Evolutionary conservation across 2,113 vertebrate species (phyloP).

Genomic region (Prochilodus magdalenae): DNA sequence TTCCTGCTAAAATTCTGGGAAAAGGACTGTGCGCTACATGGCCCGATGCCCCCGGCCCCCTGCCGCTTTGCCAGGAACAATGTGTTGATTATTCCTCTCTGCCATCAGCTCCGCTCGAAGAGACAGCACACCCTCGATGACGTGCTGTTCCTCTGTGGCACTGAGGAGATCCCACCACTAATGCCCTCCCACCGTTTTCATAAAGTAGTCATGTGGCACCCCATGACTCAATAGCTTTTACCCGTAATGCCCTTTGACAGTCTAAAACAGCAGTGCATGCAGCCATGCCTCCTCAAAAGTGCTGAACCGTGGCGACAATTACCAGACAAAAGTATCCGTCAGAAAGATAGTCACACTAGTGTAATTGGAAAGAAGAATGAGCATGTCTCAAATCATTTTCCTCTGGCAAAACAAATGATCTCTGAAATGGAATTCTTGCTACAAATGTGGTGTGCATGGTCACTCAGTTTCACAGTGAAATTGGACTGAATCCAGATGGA

Average conservation of each 20-base stretch:
- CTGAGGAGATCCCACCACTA: slow-evolving; percentile 42
- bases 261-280: slow-evolving; percentile 14
- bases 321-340: background rate
- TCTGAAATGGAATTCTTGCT: background rate
- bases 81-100: slow-evolving; percentile 55
- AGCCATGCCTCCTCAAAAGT: slow-evolving; percentile 3
- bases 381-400: slow-evolving; percentile 6
- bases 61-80: slow-evolving; percentile 50
- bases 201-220: slow-evolving; percentile 48
- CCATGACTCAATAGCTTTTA: slow-evolving; percentile 36
- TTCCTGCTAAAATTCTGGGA: slow-evolving; percentile 46
- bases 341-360: background rate
- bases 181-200: slow-evolving; percentile 37
- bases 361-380: background rate
- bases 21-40: slow-evolving; percentile 28
- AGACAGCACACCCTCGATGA: slow-evolving; percentile 21
- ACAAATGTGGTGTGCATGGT: background rate
- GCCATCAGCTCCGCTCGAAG: background rate
- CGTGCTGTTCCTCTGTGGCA: slow-evolving; percentile 22
- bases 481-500: background rate
- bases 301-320: background rate
- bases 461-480: background rate
- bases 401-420: background rate
- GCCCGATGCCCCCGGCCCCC: slow-evolving; percentile 30
- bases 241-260: slow-evolving; percentile 27